A percentile compares a stretch with the other conserved stretches of the same genome.
Evolutionary conservation across 2,113 vertebrate species (phyloP).

Genomic region (Dipodomys merriami): DNA sequence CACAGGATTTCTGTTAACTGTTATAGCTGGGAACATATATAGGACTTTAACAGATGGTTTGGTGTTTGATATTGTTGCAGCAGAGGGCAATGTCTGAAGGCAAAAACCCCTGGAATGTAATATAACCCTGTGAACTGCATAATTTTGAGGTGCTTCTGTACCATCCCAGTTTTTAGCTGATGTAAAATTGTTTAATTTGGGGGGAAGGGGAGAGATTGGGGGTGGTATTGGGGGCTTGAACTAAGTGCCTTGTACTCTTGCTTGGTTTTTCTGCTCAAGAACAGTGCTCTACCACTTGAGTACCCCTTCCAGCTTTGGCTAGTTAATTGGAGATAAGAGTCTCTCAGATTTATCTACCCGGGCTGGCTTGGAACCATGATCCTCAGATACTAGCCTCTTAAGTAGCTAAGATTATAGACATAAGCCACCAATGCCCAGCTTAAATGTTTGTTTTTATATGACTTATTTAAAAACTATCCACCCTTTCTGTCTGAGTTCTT

Average conservation of each 20-base stretch:
- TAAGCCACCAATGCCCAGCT: no score
- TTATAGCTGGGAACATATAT: not conserved
- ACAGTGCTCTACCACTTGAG: no score
- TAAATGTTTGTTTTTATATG: conserved; percentile 14
- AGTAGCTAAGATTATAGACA: no score
- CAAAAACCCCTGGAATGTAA: not conserved
- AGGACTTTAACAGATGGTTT: not conserved
- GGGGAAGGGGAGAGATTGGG: no score
- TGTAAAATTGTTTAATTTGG: not conserved
- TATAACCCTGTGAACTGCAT: not conserved
- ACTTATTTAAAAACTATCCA: not conserved
- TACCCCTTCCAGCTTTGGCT: no score
- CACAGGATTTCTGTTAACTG: not conserved
- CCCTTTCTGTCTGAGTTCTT: not conserved
- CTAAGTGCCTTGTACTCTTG: no score
- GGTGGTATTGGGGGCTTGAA: no score
- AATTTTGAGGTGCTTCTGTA: not conserved
- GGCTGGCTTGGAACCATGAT: no score
- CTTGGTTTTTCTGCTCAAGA: no score
- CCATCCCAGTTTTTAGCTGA: not conserved
- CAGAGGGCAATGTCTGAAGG: not conserved
- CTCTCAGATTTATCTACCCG: no score
- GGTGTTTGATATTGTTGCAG: not conserved
- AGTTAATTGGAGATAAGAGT: no score
- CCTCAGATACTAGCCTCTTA: no score